phyloP scores from a whole-genome alignment of 2,797 vertebrate species.

The Thripadectes ignobilis region DNA sequence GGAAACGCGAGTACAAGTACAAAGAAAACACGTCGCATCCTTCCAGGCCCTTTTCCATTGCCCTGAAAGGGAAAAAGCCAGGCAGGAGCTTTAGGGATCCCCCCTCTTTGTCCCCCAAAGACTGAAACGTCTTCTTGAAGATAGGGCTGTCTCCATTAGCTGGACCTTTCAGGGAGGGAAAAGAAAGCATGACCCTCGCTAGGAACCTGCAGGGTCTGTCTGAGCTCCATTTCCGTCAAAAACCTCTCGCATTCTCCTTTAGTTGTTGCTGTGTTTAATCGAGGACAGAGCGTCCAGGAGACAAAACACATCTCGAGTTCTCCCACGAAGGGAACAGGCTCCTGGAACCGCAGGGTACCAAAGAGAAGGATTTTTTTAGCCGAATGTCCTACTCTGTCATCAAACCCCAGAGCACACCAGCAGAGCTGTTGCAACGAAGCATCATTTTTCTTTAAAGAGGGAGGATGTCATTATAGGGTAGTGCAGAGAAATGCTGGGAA shows the following conservation, averaged over 20 bases:
- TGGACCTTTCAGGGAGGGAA: neutral
- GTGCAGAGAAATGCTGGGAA: neutral
- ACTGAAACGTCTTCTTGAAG: neutral
- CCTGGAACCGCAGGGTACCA: neutral
- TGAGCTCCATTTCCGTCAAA: neutral
- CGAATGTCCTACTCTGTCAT: neutral
- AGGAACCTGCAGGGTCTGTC: neutral
- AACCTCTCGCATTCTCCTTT: neutral
- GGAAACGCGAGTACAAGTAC: neutral
- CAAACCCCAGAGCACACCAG: neutral
- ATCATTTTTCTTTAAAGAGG: neutral
- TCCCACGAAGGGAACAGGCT: neutral
- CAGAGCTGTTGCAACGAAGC: neutral
- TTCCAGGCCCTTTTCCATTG: neutral
- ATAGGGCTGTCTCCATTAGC: rapidly evolving
- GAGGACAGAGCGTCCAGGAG: neutral
- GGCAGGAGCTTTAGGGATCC: neutral
- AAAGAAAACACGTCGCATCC: neutral
- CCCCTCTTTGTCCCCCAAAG: neutral
- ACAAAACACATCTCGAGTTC: neutral
- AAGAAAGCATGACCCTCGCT: neutral
- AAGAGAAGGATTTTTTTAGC: neutral
- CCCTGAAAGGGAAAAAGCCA: neutral
- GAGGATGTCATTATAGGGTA: rapidly evolving
- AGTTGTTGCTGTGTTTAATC: neutral